Base-by-base conservation (phyloP, 2,113 vertebrate species). In the Alligator sinensis region DNA sequence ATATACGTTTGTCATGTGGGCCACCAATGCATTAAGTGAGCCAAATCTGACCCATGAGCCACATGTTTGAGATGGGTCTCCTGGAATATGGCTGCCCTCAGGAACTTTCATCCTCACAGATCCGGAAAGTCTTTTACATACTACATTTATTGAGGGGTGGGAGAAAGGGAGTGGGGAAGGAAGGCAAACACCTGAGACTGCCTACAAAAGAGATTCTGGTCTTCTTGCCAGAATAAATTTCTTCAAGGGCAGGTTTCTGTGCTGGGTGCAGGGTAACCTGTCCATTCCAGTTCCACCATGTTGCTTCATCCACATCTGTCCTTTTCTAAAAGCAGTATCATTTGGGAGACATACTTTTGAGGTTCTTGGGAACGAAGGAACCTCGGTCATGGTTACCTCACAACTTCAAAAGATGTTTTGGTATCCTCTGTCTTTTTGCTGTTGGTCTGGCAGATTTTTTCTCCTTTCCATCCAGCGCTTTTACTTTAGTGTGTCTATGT, bases 81-180 rank as follows among this genome's bases (percentile, higher is more conserved):
- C 94, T 97, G 92, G 91, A 95, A 93, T 84, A 88, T 17, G n/a
- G 15, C 82, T 95, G 18, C n/a, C 15, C 1, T 3, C 63, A 95
- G 87, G 95, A 94, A 87, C 84, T 30, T 95, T 88, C 89, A 80
- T 94, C 95, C 85, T 92, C 94, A 91, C 66, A 70, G 34, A 94
- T 96, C 91, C 83, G 92, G 95, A 95, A 95, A 97, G 88, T 59
- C 90, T 93, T 94, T 84, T 95, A 88, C 86, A 84, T 92, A 82
- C 92, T 85, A 61, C 88, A 81, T 89, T 95, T 85, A 75, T 47
- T 47, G 47, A 34, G 47, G 47, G 47, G 47, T 47, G 47, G 47
- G 47, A 47, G 47, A 47, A 47, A 47, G 47, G 47, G 47, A 47
- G 47, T 90, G 81, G 77, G 63, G 93, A 95, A 90, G 91, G 84